A percentile compares a stretch with the other conserved stretches of the same genome.
Evolutionary conservation across 2,888 invertebrate genomes (phyloP).

Genomic region (Drosophila paranaensis): DNA sequence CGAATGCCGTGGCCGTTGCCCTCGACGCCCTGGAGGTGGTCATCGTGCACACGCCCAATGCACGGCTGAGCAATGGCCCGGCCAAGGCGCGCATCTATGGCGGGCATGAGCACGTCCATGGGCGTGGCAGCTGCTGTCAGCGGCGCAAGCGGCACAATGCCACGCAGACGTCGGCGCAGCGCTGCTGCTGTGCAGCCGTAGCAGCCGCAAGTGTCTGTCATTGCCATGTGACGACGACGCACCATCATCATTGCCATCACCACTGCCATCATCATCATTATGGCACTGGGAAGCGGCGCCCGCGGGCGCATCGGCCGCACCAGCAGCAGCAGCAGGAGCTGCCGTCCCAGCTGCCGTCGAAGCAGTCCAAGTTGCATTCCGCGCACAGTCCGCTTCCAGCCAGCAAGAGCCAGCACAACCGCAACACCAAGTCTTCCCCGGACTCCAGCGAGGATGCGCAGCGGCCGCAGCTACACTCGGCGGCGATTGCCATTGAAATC

Average conservation of each 20-base stretch:
- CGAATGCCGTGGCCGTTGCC: conserved; percentile 51
- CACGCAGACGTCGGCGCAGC: conserved; percentile 75
- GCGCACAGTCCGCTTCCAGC: conserved; percentile 61
- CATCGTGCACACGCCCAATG: conserved; percentile 69
- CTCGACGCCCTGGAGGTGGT: conserved; percentile 71
- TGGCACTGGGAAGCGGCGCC: conserved; percentile 25
- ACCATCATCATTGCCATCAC: conserved; percentile 60
- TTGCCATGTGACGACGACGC: conserved; percentile 60
- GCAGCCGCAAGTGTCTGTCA: conserved; percentile 47
- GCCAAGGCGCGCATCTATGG: conserved; percentile 26
- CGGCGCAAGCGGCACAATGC: conserved; percentile 82
- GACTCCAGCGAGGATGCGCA: conserved; percentile 76
- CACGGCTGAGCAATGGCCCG: conserved; percentile 18
- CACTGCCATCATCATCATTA: conserved; percentile 58
- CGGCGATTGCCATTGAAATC: conserved; percentile 81
- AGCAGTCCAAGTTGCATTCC: conserved; percentile 37
- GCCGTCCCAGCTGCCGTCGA: conserved; percentile 28
- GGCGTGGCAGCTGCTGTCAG: conserved; percentile 45
- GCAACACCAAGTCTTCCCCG: conserved; percentile 79
- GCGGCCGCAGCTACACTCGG: conserved; percentile 57
- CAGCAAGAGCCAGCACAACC: conserved; percentile 26
- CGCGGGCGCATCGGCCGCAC: conserved; percentile 38
- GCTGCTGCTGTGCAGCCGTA: conserved; percentile 40
- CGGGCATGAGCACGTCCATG: conserved; percentile 22
- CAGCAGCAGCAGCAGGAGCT: conserved; percentile 29